These are phyloP conservation scores for Actinia equina DNA, from an alignment of 64 coral and sea anemone genomes.

Conservation along the genomic window DNA sequence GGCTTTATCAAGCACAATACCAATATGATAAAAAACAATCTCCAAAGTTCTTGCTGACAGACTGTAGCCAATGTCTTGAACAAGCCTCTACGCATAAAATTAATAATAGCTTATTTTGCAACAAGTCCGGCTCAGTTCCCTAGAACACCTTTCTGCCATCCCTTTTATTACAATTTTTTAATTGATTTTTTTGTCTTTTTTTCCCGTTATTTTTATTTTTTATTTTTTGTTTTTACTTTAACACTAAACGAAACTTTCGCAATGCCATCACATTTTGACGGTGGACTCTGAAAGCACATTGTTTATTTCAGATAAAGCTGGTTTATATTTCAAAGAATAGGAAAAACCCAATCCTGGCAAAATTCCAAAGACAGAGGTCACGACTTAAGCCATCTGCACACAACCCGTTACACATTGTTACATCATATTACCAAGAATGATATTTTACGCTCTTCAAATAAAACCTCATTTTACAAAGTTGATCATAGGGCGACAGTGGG, in stretches of 20 bases:
- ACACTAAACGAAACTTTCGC: background rate
- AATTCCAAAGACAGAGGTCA: background rate
- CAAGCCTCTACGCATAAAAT: background rate
- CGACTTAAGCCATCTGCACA: background rate
- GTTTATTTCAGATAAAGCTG: background rate
- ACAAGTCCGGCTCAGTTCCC: background rate
- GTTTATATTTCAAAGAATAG: background rate
- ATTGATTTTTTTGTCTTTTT: background rate
- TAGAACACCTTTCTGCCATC: background rate
- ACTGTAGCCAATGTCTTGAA: background rate
- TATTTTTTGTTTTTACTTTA: background rate
- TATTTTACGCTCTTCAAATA: background rate
- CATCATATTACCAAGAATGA: background rate
- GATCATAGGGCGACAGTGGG: background rate
- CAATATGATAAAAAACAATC: background rate
- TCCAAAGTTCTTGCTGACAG: background rate
- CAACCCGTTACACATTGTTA: slow-evolving; percentile 16
- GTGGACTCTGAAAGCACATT: background rate
- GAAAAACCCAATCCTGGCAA: background rate
- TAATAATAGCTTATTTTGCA: background rate
- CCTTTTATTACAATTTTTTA: background rate
- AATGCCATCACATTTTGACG: background rate
- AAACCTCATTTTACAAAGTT: background rate
- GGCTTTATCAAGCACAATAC: background rate
- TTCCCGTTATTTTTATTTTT: background rate